These are phyloP conservation scores for Poeciliopsis turneri DNA, from an alignment of 2,797 vertebrate species.

Conservation along the genomic window DNA sequence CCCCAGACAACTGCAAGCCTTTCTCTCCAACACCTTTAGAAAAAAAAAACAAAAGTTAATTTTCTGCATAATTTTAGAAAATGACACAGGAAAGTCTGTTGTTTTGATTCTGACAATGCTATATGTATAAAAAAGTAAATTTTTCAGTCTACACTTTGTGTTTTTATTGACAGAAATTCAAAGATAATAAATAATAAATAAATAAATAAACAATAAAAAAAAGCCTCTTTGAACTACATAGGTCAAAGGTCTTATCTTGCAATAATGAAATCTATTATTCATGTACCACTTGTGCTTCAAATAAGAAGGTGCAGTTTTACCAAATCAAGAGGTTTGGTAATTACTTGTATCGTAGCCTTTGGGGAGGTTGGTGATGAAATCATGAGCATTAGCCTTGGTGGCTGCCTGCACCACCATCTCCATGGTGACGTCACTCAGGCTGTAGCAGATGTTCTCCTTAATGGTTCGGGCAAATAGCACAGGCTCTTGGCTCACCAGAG, in stretches of 20 bases:
- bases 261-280: neutral
- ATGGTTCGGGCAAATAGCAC: slow-evolving; percentile 93
- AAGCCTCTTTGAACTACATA: neutral
- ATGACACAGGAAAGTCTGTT: too few species aligned
- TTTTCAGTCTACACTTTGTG: too few species aligned
- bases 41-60: neutral
- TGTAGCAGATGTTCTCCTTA: slow-evolving; percentile 90
- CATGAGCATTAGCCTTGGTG: slow-evolving; percentile 89
- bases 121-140: too few species aligned
- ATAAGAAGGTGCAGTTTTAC: neutral
- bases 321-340: neutral
- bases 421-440: slow-evolving; percentile 81
- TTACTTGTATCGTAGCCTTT: slow-evolving; percentile 91
- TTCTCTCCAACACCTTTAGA: slow-evolving; percentile 91
- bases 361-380: slow-evolving; percentile 87
- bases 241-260: neutral
- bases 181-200: too few species aligned
- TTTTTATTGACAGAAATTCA: too few species aligned
- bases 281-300: neutral
- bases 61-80: too few species aligned
- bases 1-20: slow-evolving; percentile 93
- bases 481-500: slow-evolving; percentile 94
- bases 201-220: too few species aligned
- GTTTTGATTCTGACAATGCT: too few species aligned
- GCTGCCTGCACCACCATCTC: slow-evolving; percentile 86